These are phyloP conservation scores for Philereme transversata DNA, from an alignment of 2,888 invertebrate genomes.

Conservation along the genomic window DNA sequence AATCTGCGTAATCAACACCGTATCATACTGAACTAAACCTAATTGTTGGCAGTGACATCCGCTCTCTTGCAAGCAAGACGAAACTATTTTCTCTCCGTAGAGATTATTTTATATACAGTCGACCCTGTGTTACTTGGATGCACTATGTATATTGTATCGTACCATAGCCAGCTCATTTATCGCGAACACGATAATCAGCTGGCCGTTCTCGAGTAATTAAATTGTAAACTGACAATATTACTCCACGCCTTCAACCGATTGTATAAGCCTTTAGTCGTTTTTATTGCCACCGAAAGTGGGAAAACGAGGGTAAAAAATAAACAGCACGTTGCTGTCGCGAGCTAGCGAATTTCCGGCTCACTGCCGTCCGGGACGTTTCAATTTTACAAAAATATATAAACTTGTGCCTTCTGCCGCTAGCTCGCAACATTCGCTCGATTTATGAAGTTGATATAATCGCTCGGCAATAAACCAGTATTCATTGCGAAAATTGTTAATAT, in stretches of 20 bases:
- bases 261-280: conserved; percentile 48
- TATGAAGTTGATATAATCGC: conserved; percentile 31
- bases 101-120: no score
- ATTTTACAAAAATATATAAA: conserved; percentile 66
- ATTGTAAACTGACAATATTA: conserved; percentile 6
- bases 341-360: conserved; percentile 68
- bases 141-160: no score
- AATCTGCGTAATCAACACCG: conserved; percentile 78
- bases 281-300: conserved; percentile 62
- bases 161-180: background rate
- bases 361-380: conserved; percentile 66
- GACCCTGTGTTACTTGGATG: no score
- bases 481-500: background rate
- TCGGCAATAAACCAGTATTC: conserved; percentile 10
- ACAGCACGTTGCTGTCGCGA: conserved; percentile 55
- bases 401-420: conserved; percentile 47
- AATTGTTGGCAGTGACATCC: conserved; percentile 56
- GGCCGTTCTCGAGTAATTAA: conserved; percentile 4
- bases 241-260: conserved; percentile 11
- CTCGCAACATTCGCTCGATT: conserved; percentile 53
- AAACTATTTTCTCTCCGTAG: background rate
- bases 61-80: background rate
- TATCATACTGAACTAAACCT: conserved; percentile 56
- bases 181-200: background rate
- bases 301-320: conserved; percentile 63